These are phyloP conservation scores for Chorisops tibialis DNA, from an alignment of 2,888 invertebrate species.

Conservation along the genomic window DNA sequence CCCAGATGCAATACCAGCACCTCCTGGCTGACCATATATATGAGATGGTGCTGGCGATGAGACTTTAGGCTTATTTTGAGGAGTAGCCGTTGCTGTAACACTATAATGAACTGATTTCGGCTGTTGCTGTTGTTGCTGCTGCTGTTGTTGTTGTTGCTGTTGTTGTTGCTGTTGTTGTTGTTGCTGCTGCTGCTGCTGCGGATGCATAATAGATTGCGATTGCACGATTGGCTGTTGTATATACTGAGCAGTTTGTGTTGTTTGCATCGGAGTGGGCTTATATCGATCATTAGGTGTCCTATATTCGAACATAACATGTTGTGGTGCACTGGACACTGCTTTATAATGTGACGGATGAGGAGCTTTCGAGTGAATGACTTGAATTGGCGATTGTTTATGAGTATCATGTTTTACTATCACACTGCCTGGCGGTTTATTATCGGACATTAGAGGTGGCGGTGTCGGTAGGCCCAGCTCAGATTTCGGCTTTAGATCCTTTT, in stretches of 20 bases:
- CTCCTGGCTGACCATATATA: conserved; percentile 40
- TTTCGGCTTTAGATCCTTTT: conserved; percentile 32
- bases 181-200: conserved; percentile 34
- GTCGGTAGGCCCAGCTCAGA: conserved; percentile 54
- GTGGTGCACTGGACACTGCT: conserved; percentile 36
- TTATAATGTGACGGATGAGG: conserved; percentile 28
- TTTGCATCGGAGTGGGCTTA: conserved; percentile 48
- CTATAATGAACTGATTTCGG: conserved; percentile 44
- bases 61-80: conserved; percentile 60
- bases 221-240: conserved; percentile 37
- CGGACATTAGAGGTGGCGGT: conserved; percentile 65
- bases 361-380: conserved; percentile 33
- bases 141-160: conserved; percentile 35
- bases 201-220: conserved; percentile 41
- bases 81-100: conserved; percentile 36
- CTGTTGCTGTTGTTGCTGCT: conserved; percentile 46
- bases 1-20: conserved; percentile 58
- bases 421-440: conserved; percentile 58
- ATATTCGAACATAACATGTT: conserved; percentile 43
- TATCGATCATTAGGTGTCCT: conserved; percentile 47
- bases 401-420: conserved; percentile 73
- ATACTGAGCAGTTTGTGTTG: conserved; percentile 41
- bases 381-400: conserved; percentile 38
- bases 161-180: conserved; percentile 45
- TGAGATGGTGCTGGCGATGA: conserved; percentile 70